Evolutionary conservation across 1,140 invertebrate genomes (phyloP), one percentile per base, ranked within the genome.

Genomic region (Cotesia glomerata): DNA sequence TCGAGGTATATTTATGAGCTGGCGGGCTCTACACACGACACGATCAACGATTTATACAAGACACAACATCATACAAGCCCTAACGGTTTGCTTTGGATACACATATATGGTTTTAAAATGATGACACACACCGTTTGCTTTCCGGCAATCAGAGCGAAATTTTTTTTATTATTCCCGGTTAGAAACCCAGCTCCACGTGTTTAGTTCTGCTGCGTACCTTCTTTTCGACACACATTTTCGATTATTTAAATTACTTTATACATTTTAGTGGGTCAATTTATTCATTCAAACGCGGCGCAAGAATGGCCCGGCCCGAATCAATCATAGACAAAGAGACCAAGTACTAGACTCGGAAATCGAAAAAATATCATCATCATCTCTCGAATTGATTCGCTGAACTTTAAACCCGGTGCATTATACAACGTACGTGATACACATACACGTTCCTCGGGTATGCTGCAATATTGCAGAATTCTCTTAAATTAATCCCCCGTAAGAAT

Each of bases 101-200:
- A 45, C 39, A 45, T 45, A 45, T 45, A 45, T 45, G 39, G 39
- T 45, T 45, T 45, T 45, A 45, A 45, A 45, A 45, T 45, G 39
- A 45, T 45, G 39, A 45, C 39, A 45, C 39, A 45, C 39, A 45
- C 39, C 1, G 39, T 45, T 45, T 45, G 39, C 39, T 45, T 51
- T 54, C 49, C 34, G 51, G 64, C 63, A 72, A 72, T 72, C 59
- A 72, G 71, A 67, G 64, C 71, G 64, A 65, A 72, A 49, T 72
- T 67, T 39, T 49, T 72, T 54, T 32, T 56, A n/a, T 36, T 56
- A 51, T 63, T 71, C 26, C 39, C 18, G 36, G 52, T 51, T 66
- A 36, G 13, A 26, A 5, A 13, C 18, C n/a, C 26, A 26, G 26
- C 2, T 67, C 32, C 5, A 32, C 52, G 9, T 18, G 16, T 26